Evolutionary conservation across 1,140 invertebrate species (phyloP), one percentile per base, ranked within the genome.

Genomic region (Araneus ventricosus): DNA sequence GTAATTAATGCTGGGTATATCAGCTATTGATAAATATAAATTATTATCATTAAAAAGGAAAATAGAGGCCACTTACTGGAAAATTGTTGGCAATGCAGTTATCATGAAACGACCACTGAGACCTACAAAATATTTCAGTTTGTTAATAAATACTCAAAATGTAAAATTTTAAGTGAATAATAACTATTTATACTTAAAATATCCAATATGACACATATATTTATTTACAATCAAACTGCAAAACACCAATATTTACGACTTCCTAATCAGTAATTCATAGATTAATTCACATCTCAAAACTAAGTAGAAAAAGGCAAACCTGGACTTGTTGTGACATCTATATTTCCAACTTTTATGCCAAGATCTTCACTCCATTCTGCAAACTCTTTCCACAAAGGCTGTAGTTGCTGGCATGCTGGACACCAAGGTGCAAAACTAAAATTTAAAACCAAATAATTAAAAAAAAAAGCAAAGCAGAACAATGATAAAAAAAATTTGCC

Each of bases 71-170:
- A 91, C 97, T 97, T 96, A 99, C 99, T 99, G 99, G 96, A 98
- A 99, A 95, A 99, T 99, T n/a, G 99, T 99, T 52, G 99, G 99
- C 94, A 99, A 96, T n/a, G 99, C 98, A 39, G 98, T 99, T n/a
- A 99, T 98, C 96, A 99, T 97, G 96, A 99, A 99, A 94, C 99
- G 96, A 14, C 99, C 99, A 96, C 98, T 99, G 0, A 99, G 96
- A 39, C 98, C 99, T 59, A 67, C 22, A 87, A 27, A 57, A 84
- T n/a, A 84, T 14, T 37, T 14, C n/a, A 57, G 27, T 84, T 41
- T 20, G 52, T 84, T 22, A 67, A 67, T 67, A 7, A 3, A 10
- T 27, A 67, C 24, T 1, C 0, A 67, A 27, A n/a, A 67, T 10
- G 14, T 10, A 67, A 67, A 30, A 30, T 1, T 0, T 45, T 45